Evolutionary conservation across 2,888 invertebrate species (phyloP).

Genomic region (Limenitis camilla): DNA sequence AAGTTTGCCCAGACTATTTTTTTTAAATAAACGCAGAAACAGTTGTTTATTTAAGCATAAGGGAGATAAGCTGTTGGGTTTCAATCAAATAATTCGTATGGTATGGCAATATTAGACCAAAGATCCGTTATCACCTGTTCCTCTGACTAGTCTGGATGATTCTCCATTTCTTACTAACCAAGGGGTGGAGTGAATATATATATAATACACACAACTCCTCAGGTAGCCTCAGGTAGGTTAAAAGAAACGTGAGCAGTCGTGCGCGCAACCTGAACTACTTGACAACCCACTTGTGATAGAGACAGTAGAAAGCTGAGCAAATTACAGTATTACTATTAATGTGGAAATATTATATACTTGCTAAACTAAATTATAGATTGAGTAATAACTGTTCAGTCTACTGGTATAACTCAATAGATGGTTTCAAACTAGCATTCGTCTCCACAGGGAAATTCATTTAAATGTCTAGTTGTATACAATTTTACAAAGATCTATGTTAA

Average conservation of each 20-base stretch:
- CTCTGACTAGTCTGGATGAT: neutral
- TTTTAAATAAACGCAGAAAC: no score
- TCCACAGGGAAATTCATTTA: no score
- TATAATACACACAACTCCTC: neutral
- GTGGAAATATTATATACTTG: slow-evolving; percentile 13
- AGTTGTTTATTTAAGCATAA: no score
- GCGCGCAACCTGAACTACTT: slow-evolving; percentile 46
- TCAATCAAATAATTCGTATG: no score
- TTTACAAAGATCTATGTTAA: neutral
- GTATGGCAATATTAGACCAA: no score
- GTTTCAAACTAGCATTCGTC: neutral
- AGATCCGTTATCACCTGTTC: no score
- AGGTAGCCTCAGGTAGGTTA: slow-evolving; percentile 3
- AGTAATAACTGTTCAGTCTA: neutral
- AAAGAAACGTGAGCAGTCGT: slow-evolving; percentile 38
- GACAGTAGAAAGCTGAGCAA: slow-evolving; percentile 24
- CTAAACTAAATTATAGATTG: slow-evolving; percentile 12
- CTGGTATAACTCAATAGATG: neutral
- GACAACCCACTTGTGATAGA: slow-evolving; percentile 25
- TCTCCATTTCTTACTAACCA: no score
- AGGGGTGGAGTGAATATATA: no score
- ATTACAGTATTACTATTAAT: slow-evolving; percentile 17
- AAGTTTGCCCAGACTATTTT: no score
- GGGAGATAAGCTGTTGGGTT: no score
- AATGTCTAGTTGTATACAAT: no score